A percentile compares a stretch with the other conserved stretches of the same genome.
Conservation (phyloP, 2,888 invertebrate species). For the Scaptomyza polygonia region DNA sequence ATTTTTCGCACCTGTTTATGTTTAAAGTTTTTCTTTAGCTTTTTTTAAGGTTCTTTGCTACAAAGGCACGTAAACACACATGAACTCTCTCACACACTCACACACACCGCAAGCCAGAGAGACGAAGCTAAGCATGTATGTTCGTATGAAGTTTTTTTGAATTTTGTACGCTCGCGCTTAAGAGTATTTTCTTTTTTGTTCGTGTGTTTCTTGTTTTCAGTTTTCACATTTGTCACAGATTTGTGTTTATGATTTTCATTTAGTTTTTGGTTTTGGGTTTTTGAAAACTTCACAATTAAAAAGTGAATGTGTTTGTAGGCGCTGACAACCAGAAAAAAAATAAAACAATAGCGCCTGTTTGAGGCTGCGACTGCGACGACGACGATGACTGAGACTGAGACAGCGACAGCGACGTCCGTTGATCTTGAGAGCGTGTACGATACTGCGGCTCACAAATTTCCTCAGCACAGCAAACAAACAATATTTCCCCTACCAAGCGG, state of each 20-base stretch:
- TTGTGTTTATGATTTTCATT: conserved; percentile 14
- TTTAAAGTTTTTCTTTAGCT: conserved; percentile 17
- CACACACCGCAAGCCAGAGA: not conserved
- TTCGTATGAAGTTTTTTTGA: not conserved
- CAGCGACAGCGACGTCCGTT: conserved; percentile 72
- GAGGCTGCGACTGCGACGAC: conserved; percentile 39
- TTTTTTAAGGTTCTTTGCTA: conserved; percentile 9
- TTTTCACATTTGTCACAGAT: conserved; percentile 27
- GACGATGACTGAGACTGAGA: conserved; percentile 28
- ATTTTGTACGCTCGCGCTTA: conserved; percentile 15
- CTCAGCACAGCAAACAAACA: conserved; percentile 41
- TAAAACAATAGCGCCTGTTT: conserved; percentile 38
- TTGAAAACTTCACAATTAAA: conserved; percentile 24
- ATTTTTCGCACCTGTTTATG: conserved; percentile 48
- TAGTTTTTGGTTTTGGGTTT: conserved; percentile 27
- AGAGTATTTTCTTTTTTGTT: conserved; percentile 11
- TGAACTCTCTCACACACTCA: not conserved
- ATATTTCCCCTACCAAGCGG: conserved; percentile 61
- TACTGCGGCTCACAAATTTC: conserved; percentile 63
- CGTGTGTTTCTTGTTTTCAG: conserved; percentile 8
- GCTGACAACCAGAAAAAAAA: conserved; percentile 11
- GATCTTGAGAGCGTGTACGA: conserved; percentile 72
- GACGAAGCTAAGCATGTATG: conserved; percentile 3
- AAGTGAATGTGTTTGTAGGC: conserved; percentile 17
- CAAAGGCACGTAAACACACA: conserved; percentile 21